Evolutionary conservation across 2,797 vertebrate genomes (phyloP), one percentile per base, ranked within the genome.

Genomic region (Rhinichthys osculus): DNA sequence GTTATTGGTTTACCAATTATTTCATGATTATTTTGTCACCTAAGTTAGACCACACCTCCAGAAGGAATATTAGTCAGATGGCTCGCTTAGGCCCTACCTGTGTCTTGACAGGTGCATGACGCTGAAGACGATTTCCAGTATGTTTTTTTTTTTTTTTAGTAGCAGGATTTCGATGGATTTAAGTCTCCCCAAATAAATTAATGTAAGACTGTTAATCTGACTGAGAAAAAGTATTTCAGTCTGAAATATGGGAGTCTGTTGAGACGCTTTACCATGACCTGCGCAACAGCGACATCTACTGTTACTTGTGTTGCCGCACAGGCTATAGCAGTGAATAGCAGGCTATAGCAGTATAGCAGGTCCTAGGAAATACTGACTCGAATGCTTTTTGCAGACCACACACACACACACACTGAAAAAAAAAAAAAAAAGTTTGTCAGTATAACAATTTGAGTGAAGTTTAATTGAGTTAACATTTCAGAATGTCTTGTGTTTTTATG

Each of bases 281-380:
- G 47, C 17, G 50, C 64, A 33, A 78, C 74, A 85, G 47, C 54
- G 83, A 59, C 74, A 70, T 78, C 83, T 70, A 27, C 38, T 85
- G 83, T 67, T 30, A 2, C 4, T 14, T 3, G 44, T 38, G 42
- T 16, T n/a, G 7, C 23, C 3, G 64, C 47, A 35, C 64, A 81
- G 21, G 17, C 27, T 30, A 27, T 14, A 30, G 27, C 21, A 59
- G 9, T 59, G 9, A 23, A n/a, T n/a, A n/a, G n/a, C 64, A 81
- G 21, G 17, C 27, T 30, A 27, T 14, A 30, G 27, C 21, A 59
- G 9, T 59, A 3, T n/a, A 23, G 11, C 23, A 59, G 1, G 3
- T 2, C 8, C 54, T 57, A 23, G 8, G 7, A 57, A 9, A 57
- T 10, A 59, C 16, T 50, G 13, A 50, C 47, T 50, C 47, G 16